A percentile compares a stretch with the other conserved stretches of the same genome.
These are phyloP conservation scores for Pyrocephalus nanus DNA, from an alignment of 2,797 vertebrate species.

Conservation along the genomic window DNA sequence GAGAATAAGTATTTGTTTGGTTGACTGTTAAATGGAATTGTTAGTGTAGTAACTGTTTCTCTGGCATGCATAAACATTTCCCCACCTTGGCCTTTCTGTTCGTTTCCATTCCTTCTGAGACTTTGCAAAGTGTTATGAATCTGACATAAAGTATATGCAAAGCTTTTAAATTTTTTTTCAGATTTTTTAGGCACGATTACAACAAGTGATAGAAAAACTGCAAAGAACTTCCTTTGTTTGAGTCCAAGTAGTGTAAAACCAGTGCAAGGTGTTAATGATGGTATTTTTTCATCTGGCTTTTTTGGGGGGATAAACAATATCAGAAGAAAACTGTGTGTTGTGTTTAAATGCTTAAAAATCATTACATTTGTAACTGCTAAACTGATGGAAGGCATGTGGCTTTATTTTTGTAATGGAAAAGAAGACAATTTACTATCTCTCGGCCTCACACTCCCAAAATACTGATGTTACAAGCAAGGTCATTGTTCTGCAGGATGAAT, in stretches of 20 bases:
- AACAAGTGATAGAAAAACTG: neutral
- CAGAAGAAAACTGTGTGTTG: neutral
- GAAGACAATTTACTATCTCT: neutral
- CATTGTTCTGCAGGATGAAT: slow-evolving; percentile 26
- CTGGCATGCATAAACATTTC: neutral
- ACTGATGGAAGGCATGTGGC: neutral
- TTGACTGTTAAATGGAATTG: neutral
- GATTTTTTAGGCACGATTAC: neutral
- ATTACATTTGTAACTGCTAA: neutral
- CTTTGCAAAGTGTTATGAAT: neutral
- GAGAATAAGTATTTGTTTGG: neutral
- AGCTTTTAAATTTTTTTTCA: neutral
- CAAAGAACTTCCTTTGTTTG: neutral
- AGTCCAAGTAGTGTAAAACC: neutral
- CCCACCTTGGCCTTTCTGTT: neutral
- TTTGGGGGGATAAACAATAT: neutral
- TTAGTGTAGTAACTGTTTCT: neutral
- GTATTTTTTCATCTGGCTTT: neutral
- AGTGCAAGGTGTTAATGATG: neutral
- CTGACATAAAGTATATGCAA: neutral
- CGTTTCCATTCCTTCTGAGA: neutral
- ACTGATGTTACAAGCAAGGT: slow-evolving; percentile 17
- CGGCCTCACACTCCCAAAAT: neutral
- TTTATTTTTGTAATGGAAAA: slow-evolving; percentile 18
- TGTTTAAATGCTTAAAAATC: neutral